These are phyloP conservation scores for Allacma fusca DNA, from an alignment of 2,888 invertebrate species.

Conservation along the genomic window DNA sequence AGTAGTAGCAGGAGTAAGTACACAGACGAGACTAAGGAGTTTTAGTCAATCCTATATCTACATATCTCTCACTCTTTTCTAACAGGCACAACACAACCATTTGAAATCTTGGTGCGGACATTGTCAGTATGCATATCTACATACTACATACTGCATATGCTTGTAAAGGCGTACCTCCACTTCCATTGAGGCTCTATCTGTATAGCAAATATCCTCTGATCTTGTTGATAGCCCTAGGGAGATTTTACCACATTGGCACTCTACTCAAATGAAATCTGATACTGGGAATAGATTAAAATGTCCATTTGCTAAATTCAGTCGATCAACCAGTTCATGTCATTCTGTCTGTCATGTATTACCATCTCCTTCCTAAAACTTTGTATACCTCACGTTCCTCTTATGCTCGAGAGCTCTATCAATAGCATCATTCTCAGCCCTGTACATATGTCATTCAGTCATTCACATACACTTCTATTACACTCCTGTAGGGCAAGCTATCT, in stretches of 20 bases:
- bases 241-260: neutral
- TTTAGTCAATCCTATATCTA: too few relatives aligned
- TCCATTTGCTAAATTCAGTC: neutral
- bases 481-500: neutral
- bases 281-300: slow-evolving; percentile 8
- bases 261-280: neutral
- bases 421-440: neutral
- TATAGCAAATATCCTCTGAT: neutral
- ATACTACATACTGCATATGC: too few relatives aligned
- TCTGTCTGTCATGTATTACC: neutral
- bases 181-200: too few relatives aligned
- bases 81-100: too few relatives aligned
- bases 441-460: neutral
- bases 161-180: too few relatives aligned
- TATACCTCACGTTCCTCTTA: neutral
- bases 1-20: too few relatives aligned
- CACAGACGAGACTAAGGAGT: too few relatives aligned
- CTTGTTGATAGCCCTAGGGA: neutral
- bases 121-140: too few relatives aligned
- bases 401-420: too few relatives aligned
- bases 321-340: neutral
- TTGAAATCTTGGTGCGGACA: too few relatives aligned
- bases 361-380: too few relatives aligned
- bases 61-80: too few relatives aligned
- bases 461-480: neutral